Conservation (phyloP, 2,113 vertebrate species). For the Sphaerodactylus townsendi region DNA sequence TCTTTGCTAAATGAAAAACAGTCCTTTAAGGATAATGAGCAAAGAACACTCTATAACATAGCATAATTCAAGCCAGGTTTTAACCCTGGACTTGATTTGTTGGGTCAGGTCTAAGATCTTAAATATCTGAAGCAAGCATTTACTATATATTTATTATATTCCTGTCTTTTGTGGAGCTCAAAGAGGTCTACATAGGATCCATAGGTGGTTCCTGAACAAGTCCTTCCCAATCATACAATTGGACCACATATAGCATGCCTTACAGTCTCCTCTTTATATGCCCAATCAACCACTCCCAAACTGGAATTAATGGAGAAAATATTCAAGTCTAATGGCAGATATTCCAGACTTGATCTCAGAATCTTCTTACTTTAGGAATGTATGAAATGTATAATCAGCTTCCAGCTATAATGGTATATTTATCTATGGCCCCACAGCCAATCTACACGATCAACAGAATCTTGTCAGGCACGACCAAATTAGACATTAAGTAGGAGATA, state of each 20-base stretch:
- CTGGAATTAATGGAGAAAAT: background rate
- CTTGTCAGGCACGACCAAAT: too few species aligned
- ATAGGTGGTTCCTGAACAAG: too few species aligned
- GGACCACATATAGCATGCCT: too few species aligned
- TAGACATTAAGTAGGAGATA: too few species aligned
- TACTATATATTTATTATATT: too few species aligned
- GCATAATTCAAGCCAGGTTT: background rate
- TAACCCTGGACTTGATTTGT: background rate
- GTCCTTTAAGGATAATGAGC: constrained; percentile 45
- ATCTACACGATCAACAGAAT: too few species aligned
- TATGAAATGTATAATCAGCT: background rate
- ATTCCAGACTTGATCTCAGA: background rate
- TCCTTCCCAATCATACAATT: too few species aligned
- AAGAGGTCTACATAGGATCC: too few species aligned
- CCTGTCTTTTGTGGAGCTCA: too few species aligned
- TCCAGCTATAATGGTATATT: too few species aligned
- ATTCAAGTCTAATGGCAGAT: background rate
- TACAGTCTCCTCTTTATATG: background rate
- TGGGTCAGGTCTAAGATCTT: background rate
- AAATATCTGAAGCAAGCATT: background rate
- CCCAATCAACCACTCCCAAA: background rate
- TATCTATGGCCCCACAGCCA: too few species aligned
- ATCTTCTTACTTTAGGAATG: background rate
- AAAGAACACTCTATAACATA: background rate
- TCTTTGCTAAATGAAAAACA: constrained; percentile 57